Conservation (phyloP, 2,888 invertebrate genomes). For the Ischnura elegans region DNA sequence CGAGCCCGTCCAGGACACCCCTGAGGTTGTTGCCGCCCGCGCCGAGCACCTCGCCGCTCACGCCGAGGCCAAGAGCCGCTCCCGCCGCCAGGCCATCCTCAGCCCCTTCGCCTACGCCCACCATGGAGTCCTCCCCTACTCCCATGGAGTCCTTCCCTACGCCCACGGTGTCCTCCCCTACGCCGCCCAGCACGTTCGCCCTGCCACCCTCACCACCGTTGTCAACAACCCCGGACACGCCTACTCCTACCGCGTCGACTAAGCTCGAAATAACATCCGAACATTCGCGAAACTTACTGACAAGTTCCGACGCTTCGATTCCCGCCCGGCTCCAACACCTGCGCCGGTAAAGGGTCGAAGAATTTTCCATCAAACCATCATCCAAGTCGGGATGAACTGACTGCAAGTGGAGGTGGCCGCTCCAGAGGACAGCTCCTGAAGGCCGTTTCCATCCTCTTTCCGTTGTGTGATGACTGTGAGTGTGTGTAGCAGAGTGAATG, state of each 20-base stretch:
- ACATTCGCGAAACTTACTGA: neutral
- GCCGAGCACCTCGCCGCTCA: slow-evolving; percentile 77
- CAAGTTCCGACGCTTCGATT: neutral
- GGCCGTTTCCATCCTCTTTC: slow-evolving; percentile 12
- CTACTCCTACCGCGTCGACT: slow-evolving; percentile 77
- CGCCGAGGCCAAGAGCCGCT: slow-evolving; percentile 75
- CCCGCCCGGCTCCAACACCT: neutral
- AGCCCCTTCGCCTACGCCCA: slow-evolving; percentile 36
- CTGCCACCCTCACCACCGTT: slow-evolving; percentile 76
- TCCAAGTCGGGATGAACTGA: slow-evolving; percentile 29
- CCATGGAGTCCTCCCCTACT: neutral
- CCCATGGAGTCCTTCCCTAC: slow-evolving; percentile 63
- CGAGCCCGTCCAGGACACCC: slow-evolving; percentile 73
- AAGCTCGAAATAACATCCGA: slow-evolving; percentile 70
- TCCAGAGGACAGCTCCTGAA: slow-evolving; percentile 28
- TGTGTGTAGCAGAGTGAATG: slow-evolving; percentile 53
- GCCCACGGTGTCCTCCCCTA: slow-evolving; percentile 70
- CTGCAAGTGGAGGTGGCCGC: slow-evolving; percentile 28
- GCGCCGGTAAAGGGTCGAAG: neutral
- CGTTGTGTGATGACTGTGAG: slow-evolving; percentile 42
- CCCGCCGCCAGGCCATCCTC: slow-evolving; percentile 69
- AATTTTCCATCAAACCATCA: slow-evolving; percentile 1
- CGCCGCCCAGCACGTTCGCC: slow-evolving; percentile 73
- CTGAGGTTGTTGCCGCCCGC: slow-evolving; percentile 77
- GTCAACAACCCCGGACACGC: slow-evolving; percentile 78